Base-by-base conservation (phyloP, 2,113 vertebrate genomes). In the Prochilodus magdalenae region DNA sequence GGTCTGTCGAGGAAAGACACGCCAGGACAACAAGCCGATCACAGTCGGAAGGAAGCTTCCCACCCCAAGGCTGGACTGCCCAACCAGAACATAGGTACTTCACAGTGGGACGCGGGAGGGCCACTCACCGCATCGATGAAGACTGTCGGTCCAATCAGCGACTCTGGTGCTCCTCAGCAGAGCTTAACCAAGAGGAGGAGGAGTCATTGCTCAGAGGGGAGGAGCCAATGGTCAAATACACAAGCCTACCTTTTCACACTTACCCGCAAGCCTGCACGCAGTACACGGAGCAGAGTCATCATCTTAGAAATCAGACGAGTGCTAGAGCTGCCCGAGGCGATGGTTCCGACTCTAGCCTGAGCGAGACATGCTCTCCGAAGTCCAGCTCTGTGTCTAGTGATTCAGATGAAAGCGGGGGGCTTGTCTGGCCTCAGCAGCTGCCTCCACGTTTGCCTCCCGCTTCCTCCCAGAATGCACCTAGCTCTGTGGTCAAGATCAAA, bases 361-460 rank as follows among this genome's bases (percentile, higher is more conserved):
- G 94, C 1, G 95, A 97, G 89, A 92, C 77, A 24, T 95, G 96
- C 47, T 95, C 96, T 0, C 95, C 95, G 0, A 94, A 92, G 30
- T 94, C 94, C 83, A 96, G 95, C 86, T 96, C 95, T 0, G 90
- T 94, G 10, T 96, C 96, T 89, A 97, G 95, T 53, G 96, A 96
- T 83, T 95, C 96, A 0, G 96, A 97, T 4, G 96, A 96, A 89
- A 95, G 94, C 7, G 95, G 95, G 0, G 96, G 95, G 11, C 90
- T 98, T n/a, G 97, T 98, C 76, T 98, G 97, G 97, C 96, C 97
- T 0, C 96, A 97, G 87, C 95, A 97, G 89, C 91, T 97, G 36
- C 95, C 95, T 0, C 96, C 96, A 0, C 91, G 92, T 14, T 85
- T 92, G 0, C 88, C n/a, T n/a, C n/a, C 86, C 71, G 80, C 89